Evolutionary conservation across 2,888 invertebrate species (phyloP).

Genomic region (Cheilosia variabilis): DNA sequence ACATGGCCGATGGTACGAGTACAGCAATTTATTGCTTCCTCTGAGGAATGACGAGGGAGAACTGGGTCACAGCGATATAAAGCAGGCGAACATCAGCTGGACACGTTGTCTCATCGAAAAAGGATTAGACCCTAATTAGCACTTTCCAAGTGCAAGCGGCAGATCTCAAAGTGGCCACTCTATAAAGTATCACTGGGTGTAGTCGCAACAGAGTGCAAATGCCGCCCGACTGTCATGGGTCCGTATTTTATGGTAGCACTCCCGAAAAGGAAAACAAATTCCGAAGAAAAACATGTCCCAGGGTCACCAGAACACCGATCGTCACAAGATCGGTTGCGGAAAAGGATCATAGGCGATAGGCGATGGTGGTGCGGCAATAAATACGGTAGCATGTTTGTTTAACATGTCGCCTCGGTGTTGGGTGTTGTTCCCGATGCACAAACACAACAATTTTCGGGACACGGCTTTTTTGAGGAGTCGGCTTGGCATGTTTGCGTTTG

Average conservation of each 20-base stretch:
- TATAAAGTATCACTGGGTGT: conserved; percentile 31
- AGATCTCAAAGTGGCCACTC: conserved; percentile 52
- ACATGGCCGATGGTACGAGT: conserved; percentile 16
- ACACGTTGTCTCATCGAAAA: neutral
- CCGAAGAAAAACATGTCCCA: conserved; percentile 63
- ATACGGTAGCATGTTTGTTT: conserved; percentile 74
- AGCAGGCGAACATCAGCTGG: conserved; percentile 47
- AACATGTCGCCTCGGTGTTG: conserved; percentile 66
- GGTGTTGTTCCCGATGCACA: conserved; percentile 3
- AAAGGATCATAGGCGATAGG: conserved; percentile 62
- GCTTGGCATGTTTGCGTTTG: conserved; percentile 32
- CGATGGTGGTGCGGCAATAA: conserved; percentile 61
- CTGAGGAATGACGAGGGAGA: conserved; percentile 22
- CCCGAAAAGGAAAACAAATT: conserved; percentile 17
- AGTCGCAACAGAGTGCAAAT: conserved; percentile 47
- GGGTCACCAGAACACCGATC: conserved; percentile 43
- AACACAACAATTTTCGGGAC: conserved; percentile 21
- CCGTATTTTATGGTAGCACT: conserved; percentile 21
- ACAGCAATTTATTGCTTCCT: conserved; percentile 66
- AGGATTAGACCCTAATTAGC: conserved; percentile 68
- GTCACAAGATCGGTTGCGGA: conserved; percentile 41
- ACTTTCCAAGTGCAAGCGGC: conserved; percentile 63
- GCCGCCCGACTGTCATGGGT: conserved; percentile 63
- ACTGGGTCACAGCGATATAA: conserved; percentile 53
- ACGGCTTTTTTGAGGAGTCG: conserved; percentile 3